phyloP scores from a whole-genome alignment of 2,888 invertebrate genomes.

The Cerastoderma edule region DNA sequence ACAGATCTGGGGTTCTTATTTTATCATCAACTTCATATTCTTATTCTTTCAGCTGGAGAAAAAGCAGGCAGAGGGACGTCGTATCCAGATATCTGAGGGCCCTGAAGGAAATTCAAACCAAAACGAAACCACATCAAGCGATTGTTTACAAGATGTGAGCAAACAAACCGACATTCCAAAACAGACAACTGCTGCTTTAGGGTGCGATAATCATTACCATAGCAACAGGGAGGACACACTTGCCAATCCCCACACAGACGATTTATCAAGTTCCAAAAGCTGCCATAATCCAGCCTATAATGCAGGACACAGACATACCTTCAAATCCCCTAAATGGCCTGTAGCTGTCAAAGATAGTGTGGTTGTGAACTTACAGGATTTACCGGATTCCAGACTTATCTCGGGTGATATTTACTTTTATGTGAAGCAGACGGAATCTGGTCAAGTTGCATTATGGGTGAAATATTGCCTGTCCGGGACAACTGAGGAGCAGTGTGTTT shows the following conservation, averaged over 20 bases:
- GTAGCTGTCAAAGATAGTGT: slow-evolving; percentile 11
- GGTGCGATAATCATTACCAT: slow-evolving; percentile 10
- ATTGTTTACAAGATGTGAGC: too few relatives aligned
- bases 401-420: slow-evolving; percentile 55
- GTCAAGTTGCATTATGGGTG: slow-evolving; percentile 50
- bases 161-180: slow-evolving; percentile 8
- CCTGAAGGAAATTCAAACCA: not conserved
- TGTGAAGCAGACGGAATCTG: slow-evolving; percentile 41
- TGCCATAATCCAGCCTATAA: slow-evolving; percentile 8
- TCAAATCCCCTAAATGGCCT: slow-evolving; percentile 12
- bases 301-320: not conserved
- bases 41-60: not conserved
- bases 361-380: slow-evolving; percentile 27
- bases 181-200: not conserved
- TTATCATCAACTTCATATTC: too few relatives aligned
- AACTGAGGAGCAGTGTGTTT: slow-evolving; percentile 27
- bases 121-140: not conserved
- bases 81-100: not conserved
- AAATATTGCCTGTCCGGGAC: slow-evolving; percentile 25
- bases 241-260: not conserved
- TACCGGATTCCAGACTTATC: slow-evolving; percentile 1
- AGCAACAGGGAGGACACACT: not conserved
- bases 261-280: not conserved
- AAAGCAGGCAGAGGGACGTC: not conserved
- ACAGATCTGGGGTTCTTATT: too few relatives aligned